Percentiles rank a stretch among this genome's conserved stretches.
Evolutionary conservation across 2,888 invertebrate genomes (phyloP).

Genomic region (Alviniconcha strummeri): DNA sequence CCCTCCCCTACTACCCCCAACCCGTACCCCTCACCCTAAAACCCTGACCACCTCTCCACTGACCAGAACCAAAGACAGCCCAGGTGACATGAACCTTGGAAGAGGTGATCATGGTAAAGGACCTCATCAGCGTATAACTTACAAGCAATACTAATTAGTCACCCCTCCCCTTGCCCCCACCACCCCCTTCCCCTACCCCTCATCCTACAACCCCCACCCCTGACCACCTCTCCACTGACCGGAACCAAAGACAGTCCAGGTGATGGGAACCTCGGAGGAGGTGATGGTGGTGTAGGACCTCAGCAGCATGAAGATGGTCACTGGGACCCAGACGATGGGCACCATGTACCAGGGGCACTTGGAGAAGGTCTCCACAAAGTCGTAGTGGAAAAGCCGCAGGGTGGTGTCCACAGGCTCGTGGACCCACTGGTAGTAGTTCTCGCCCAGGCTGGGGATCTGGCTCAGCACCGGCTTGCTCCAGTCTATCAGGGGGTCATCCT

Average conservation of each 20-base stretch:
- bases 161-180: background rate
- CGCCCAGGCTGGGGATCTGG: constrained; percentile 71
- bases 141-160: no score
- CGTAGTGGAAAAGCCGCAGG: constrained; percentile 71
- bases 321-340: constrained; percentile 66
- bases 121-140: no score
- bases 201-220: background rate
- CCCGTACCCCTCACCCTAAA: background rate
- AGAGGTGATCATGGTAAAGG: no score
- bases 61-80: no score
- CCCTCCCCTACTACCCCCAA: background rate
- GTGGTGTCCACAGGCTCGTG: constrained; percentile 74
- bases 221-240: constrained; percentile 18
- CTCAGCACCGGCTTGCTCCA: constrained; percentile 71
- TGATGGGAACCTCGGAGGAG: constrained; percentile 8
- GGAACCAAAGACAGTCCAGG: constrained; percentile 33
- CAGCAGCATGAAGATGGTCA: constrained; percentile 47
- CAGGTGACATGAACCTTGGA: no score
- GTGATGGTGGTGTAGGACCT: constrained; percentile 46
- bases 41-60: background rate
- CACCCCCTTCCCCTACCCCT: background rate
- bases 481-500: constrained; percentile 72
- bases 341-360: constrained; percentile 67
- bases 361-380: constrained; percentile 62
- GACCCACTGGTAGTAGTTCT: constrained; percentile 74